Evolutionary conservation across 2,113 vertebrate species (phyloP).

Genomic region (Rhinoptilus africanus): DNA sequence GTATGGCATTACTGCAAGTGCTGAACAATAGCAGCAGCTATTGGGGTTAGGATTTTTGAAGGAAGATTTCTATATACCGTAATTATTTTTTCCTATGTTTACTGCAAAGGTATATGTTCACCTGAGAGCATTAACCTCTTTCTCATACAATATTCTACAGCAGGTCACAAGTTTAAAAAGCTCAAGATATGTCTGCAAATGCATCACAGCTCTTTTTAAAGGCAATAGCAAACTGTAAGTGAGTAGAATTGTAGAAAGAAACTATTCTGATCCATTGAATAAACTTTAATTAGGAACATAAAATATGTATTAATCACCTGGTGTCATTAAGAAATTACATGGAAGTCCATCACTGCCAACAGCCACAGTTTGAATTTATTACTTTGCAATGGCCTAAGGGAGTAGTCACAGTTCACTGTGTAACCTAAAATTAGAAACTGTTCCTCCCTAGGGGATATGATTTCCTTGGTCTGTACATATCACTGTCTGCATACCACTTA

Average conservation of each 20-base stretch:
- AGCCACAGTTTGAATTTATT: neutral
- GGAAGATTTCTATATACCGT: neutral
- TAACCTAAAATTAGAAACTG: neutral
- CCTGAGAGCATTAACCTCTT: neutral
- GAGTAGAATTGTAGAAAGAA: neutral
- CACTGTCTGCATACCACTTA: neutral
- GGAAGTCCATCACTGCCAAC: neutral
- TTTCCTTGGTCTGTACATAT: neutral
- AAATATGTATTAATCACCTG: neutral
- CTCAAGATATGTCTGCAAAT: neutral
- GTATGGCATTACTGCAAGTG: neutral
- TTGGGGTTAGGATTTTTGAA: neutral
- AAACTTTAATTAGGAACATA: neutral
- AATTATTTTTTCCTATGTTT: neutral
- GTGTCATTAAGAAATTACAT: conserved; percentile 2
- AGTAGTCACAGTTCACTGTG: neutral
- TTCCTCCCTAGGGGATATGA: neutral
- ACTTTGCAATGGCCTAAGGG: neutral
- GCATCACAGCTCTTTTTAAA: neutral
- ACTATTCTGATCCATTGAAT: neutral
- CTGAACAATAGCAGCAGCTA: neutral
- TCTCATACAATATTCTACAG: neutral
- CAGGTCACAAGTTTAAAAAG: neutral
- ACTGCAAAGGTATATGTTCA: neutral
- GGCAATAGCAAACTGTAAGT: neutral